Base-by-base conservation (phyloP, 2,888 invertebrate species). In the Melanostoma mellinum region DNA sequence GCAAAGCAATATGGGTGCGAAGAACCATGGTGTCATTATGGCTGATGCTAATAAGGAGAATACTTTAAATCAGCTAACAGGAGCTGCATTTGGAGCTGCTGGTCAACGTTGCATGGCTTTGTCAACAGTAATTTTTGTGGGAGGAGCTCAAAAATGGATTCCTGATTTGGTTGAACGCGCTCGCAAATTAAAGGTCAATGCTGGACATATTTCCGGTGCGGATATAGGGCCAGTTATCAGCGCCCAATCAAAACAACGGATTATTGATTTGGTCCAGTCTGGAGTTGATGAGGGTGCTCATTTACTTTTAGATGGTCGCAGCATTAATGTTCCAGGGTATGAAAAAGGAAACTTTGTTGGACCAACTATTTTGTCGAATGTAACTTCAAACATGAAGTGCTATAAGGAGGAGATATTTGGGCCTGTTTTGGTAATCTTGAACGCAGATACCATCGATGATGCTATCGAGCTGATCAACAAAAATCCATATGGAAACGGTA, bases 31-130 rank as follows among this genome's bases (percentile, higher is more conserved):
- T 50, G 95, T 99, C 9, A 94, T 99, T 48, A 94, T 99, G 94
- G 96, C 98, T 1, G 99, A 99, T 91, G 99, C 99, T 0, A 98
- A 99, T 92, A 99, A 99, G 91, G 98, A 98, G 88, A 96, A 97
- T 88, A 97, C 98, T 0, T 92, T 99, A 40, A 99, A 99, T 89
- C 98, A 98, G 89, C 92, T 97, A 35, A 92, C 94, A 1, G 98
- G 99, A 0, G 99, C 99, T 0, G 99, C 98, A 0, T 99, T 99
- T 92, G 99, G 99, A 0, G 99, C 99, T 5, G 99, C 99, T 50
- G 99, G 99, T 0, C 99, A 99, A 92, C 93, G 99, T 50, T 99
- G 99, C 91, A 99, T 99, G 99, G 99, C 99, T 1, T 94, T 99
- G 61, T 97, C 98, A 67, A 89, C 91, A 6, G 91, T 91, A 0